Evolutionary conservation across 1,140 invertebrate genomes (phyloP).

Genomic region (Psilanteris sp.): DNA sequence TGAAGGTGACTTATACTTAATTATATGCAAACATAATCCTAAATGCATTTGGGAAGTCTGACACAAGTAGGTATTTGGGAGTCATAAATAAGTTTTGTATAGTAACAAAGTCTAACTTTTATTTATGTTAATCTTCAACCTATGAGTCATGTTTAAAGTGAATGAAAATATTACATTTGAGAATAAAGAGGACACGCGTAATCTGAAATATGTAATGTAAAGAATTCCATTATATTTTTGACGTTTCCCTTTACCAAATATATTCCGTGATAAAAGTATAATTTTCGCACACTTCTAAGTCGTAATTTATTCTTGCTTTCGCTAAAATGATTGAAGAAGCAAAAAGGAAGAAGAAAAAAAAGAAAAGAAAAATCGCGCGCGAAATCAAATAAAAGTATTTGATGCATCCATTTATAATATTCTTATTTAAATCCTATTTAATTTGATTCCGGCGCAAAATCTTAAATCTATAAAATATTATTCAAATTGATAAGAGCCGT

Average conservation of each 20-base stretch:
- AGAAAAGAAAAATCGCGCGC: too few relatives aligned
- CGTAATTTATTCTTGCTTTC: neutral
- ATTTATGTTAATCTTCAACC: slow-evolving; percentile 53
- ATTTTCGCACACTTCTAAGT: neutral
- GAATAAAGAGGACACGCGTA: slow-evolving; percentile 37
- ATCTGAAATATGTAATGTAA: slow-evolving; percentile 39
- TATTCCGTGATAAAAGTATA: neutral
- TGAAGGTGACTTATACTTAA: slow-evolving; percentile 10
- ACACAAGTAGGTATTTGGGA: slow-evolving; percentile 53
- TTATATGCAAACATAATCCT: slow-evolving; percentile 13
- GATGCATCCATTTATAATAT: neutral
- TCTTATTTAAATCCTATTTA: slow-evolving; percentile 15
- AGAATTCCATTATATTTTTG: slow-evolving; percentile 28
- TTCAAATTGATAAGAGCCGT: slow-evolving; percentile 35
- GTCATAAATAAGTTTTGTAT: slow-evolving; percentile 48
- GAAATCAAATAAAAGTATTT: too few relatives aligned
- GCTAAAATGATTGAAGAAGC: too few relatives aligned
- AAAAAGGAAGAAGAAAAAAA: too few relatives aligned
- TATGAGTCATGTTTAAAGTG: slow-evolving; percentile 44
- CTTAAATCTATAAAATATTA: slow-evolving; percentile 19
- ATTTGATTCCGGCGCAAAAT: slow-evolving; percentile 18
- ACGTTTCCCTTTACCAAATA: neutral
- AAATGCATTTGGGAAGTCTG: slow-evolving; percentile 29
- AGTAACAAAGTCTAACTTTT: slow-evolving; percentile 47
- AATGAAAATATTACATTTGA: slow-evolving; percentile 56